Evolutionary conservation across 1,140 invertebrate genomes (phyloP), one percentile per base, ranked within the genome.

Genomic region (Ceratina japonica): DNA sequence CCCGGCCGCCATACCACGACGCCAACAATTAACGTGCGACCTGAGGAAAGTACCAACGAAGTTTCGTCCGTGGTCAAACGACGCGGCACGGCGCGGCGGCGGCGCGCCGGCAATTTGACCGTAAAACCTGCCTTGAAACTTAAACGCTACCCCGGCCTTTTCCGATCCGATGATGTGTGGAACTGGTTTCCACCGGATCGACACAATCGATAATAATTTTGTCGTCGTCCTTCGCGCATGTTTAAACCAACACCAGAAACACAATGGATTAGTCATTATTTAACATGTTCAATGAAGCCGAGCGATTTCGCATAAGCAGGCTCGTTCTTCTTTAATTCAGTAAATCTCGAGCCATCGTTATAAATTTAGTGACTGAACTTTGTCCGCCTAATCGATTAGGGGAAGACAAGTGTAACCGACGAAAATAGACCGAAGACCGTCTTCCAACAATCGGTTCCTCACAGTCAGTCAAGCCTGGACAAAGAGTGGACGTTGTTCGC

Each of bases 121-220:
- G 27, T n/a, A 52, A 54, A 54, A 54, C 51, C 27, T 75, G 20
- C 15, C 72, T 64, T 10, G 71, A 73, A 73, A 63, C 52, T 73
- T 49, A 51, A 63, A 73, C 16, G 18, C 10, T 44, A 4, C 71
- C 22, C 22, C 18, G 51, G 37, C 37, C 10, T 49, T 62, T 24
- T 61, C 20, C n/a, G n/a, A 2, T 12, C 20, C 18, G n/a, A 44
- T 13, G n/a, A n/a, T n/a, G n/a, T n/a, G 15, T 37, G 18, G 37
- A 15, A 10, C n/a, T 44, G 10, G 3, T 2, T 10, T 59, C 5
- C 12, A 20, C 10, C 24, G 24, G 10, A 15, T 5, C 24, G 12
- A 61, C 27, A 3, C 3, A 12, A 18, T 3, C 22, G 12, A 61
- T 24, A 3, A 61, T 24, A 18, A 54, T 54, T 54, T n/a, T 54